A percentile compares a stretch with the other conserved stretches of the same genome.
These are phyloP conservation scores for Microchirus variegatus DNA, from an alignment of 2,797 vertebrate genomes.

Conservation along the genomic window DNA sequence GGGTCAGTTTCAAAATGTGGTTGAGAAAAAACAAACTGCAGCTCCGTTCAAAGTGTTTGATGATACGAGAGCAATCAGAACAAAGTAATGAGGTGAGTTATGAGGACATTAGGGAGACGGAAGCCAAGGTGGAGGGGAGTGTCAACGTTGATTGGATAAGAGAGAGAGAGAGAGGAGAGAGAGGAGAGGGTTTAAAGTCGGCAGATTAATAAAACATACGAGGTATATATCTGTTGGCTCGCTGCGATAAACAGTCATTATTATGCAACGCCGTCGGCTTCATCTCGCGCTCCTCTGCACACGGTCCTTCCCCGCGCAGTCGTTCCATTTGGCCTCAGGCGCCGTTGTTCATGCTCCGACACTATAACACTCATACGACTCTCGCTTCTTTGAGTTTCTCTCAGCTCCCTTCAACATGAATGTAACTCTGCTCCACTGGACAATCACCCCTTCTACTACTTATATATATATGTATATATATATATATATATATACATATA, in stretches of 20 bases:
- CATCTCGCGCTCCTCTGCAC: slow-evolving; percentile 32
- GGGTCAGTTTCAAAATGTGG: not conserved
- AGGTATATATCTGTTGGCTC: slow-evolving; percentile 30
- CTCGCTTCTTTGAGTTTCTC: slow-evolving; percentile 38
- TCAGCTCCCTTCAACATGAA: slow-evolving; percentile 38
- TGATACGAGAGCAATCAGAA: slow-evolving; percentile 23
- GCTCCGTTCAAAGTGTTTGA: slow-evolving; percentile 4
- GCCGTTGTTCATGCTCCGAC: slow-evolving; percentile 29
- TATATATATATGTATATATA: not conserved
- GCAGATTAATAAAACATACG: slow-evolving; percentile 56
- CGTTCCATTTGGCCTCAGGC: slow-evolving; percentile 46
- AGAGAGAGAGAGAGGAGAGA: not conserved
- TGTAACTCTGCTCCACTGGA: slow-evolving; percentile 43
- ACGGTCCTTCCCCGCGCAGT: slow-evolving; percentile 37
- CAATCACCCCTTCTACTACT: slow-evolving; percentile 24
- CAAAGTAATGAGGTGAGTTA: slow-evolving; percentile 13
- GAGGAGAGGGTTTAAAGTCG: slow-evolving; percentile 6
- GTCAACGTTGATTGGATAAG: slow-evolving; percentile 1
- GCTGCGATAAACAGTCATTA: slow-evolving; percentile 28
- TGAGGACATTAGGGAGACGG: slow-evolving; percentile 13
- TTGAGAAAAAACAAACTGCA: not conserved
- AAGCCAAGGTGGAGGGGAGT: slow-evolving; percentile 3
- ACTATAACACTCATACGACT: slow-evolving; percentile 24
- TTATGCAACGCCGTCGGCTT: slow-evolving; percentile 53
- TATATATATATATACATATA: not conserved